A percentile compares a stretch with the other conserved stretches of the same genome.
phyloP scores from a whole-genome alignment of 1,140 invertebrate genomes.

The Pseudoatta argentina region DNA sequence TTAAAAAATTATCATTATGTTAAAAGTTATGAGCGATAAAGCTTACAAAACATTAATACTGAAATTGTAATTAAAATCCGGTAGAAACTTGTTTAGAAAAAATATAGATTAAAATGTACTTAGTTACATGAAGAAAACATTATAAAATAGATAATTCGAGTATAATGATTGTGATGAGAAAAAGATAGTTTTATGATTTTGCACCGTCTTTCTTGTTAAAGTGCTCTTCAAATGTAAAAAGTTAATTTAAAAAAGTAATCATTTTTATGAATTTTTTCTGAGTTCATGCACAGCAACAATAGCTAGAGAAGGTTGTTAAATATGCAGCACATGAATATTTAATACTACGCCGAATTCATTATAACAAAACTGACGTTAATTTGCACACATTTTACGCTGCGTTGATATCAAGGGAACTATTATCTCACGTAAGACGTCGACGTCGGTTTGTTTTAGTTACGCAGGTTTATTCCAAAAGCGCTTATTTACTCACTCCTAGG shows the following conservation, averaged over 20 bases:
- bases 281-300: neutral
- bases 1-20: neutral
- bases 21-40: neutral
- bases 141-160: neutral
- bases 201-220: neutral
- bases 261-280: neutral
- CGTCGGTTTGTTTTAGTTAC: slow-evolving; percentile 46
- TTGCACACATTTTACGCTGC: slow-evolving; percentile 26
- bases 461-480: slow-evolving; percentile 47
- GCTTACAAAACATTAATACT: neutral
- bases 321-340: neutral
- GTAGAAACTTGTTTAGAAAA: neutral
- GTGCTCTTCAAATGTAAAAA: no score
- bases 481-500: slow-evolving; percentile 45
- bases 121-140: neutral
- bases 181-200: slow-evolving; percentile 18
- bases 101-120: neutral
- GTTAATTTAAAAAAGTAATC: no score
- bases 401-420: slow-evolving; percentile 35
- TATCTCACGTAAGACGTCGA: slow-evolving; percentile 36
- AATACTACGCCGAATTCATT: neutral
- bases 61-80: neutral
- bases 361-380: slow-evolving; percentile 33
- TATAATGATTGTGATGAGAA: neutral
- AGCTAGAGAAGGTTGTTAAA: neutral